phyloP scores from a whole-genome alignment of 2,888 invertebrate genomes.

The Ptycholaimellus sp. region DNA sequence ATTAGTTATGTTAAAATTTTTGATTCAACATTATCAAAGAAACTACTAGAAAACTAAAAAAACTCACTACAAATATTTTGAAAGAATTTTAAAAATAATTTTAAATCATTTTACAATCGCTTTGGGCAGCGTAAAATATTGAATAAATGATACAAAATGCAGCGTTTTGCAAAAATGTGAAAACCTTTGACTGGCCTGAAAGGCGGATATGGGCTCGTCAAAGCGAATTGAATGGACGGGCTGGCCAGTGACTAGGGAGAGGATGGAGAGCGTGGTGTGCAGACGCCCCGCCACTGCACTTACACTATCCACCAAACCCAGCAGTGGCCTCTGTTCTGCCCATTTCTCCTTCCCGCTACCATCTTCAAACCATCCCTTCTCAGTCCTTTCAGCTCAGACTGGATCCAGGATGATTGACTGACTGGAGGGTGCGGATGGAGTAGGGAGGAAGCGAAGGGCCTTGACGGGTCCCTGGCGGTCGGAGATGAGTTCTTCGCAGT shows the following conservation, averaged over 20 bases:
- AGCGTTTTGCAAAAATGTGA: too few species aligned
- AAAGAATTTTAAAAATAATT: too few species aligned
- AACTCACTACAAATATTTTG: too few species aligned
- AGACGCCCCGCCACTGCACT: conserved; percentile 22
- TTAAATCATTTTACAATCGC: too few species aligned
- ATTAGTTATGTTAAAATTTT: too few species aligned
- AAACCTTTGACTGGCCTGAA: conserved; percentile 27
- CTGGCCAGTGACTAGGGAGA: conserved; percentile 28
- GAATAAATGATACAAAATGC: too few species aligned
- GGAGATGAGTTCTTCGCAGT: conserved; percentile 75
- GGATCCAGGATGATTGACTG: neutral
- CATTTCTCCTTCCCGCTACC: neutral
- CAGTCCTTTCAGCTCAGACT: neutral
- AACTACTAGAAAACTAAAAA: too few species aligned
- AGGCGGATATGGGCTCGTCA: conserved; percentile 24
- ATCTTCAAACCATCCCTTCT: neutral
- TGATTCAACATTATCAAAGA: too few species aligned
- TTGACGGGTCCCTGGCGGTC: conserved; percentile 72
- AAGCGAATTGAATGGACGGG: conserved; percentile 25
- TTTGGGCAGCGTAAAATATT: too few species aligned
- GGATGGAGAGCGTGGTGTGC: conserved; percentile 27
- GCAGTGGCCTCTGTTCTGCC: conserved; percentile 11
- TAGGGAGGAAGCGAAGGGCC: conserved; percentile 38
- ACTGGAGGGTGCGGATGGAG: conserved; percentile 5
- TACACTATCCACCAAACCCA: conserved; percentile 18